A percentile compares a stretch with the other conserved stretches of the same genome.
phyloP scores from a whole-genome alignment of 2,113 vertebrate genomes.

The Poicephalus meyeri region DNA sequence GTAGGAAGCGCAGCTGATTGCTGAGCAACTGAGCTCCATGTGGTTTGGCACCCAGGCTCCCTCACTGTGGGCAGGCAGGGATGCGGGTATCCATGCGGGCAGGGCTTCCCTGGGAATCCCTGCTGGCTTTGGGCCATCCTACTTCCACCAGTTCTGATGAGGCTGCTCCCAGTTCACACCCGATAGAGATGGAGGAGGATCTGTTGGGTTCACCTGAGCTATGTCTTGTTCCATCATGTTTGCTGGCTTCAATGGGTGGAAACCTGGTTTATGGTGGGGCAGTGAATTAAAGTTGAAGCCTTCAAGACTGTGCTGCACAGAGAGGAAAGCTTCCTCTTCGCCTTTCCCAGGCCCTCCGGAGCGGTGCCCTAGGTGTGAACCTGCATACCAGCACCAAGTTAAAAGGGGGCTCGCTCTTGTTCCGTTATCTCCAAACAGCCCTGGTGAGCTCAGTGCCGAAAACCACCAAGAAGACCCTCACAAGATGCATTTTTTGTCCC shows the following conservation, averaged over 20 bases:
- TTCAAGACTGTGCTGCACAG: not conserved
- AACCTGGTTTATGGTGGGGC: accelerated
- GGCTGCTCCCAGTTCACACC: not conserved
- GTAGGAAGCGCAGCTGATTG: conserved; percentile 57
- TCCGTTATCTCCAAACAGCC: not conserved
- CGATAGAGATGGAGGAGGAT: not conserved
- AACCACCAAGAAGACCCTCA: conserved; percentile 17
- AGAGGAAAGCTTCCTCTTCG: not conserved
- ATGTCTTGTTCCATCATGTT: accelerated
- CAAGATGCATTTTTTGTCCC: conserved; percentile 20
- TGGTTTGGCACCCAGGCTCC: conserved; percentile 48
- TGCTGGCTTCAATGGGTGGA: not conserved
- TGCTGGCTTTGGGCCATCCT: not conserved
- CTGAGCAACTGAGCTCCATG: conserved; percentile 33
- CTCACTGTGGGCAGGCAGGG: not conserved
- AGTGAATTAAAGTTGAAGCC: not conserved
- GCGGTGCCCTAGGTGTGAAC: conserved; percentile 26
- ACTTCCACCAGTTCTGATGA: not conserved
- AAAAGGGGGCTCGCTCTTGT: not conserved
- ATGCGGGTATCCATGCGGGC: not conserved
- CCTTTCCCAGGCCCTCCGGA: conserved; percentile 9
- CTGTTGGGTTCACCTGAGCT: not conserved
- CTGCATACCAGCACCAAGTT: not conserved
- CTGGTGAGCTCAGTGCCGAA: not conserved
- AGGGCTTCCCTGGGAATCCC: conserved; percentile 23